Evolutionary conservation across 2,888 invertebrate genomes (phyloP), one percentile per base, ranked within the genome.

Genomic region (Leucozona laternaria): DNA sequence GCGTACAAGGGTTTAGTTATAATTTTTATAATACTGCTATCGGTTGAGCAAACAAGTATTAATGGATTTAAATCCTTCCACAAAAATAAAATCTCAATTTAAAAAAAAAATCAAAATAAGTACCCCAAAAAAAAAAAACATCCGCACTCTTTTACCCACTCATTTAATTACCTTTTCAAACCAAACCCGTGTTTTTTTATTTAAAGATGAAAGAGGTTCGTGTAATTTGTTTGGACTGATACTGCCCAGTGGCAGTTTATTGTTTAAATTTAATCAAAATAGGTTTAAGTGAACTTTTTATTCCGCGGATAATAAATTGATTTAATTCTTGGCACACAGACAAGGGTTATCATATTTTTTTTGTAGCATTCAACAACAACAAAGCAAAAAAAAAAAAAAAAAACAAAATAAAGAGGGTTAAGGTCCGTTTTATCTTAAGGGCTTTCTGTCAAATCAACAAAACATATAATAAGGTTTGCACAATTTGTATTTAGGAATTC

Each of bases 371-470:
- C 7, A 20, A 22, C 40, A 37, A 31, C 34, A n/a, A 17, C 17
- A 25, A 2, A 2, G 17, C 11, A 17, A 58, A 58, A 15, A 20
- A 22, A 60, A 37, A 31, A 15, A 20, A 22, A 60, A 37, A 31
- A 57, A n/a, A 17, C 17, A 25, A 2, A 2, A 31, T 17, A 17
- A 58, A 58, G 17, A 58, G 20, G 58, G 17, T 37, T 13, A 37
- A 60, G 60, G 37, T 22, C 37, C 60, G 13, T 8, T 60, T 37
- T 40, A 4, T 37, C 60, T 60, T 22, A n/a, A 60, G 60, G 60
- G 60, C 60, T 60, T 60, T 60, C 60, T 60, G 37, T 60, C 40
- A 60, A 60, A 40, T 60, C 37, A 60, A 60, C 60, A 60, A 40
- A 60, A n/a, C n/a, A n/a, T 22, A 40, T 15, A 40, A 15, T 22